A percentile compares a stretch with the other conserved stretches of the same genome.
These are phyloP conservation scores for Coleophora flavipennella DNA, from an alignment of 2,888 invertebrate genomes.

Conservation along the genomic window DNA sequence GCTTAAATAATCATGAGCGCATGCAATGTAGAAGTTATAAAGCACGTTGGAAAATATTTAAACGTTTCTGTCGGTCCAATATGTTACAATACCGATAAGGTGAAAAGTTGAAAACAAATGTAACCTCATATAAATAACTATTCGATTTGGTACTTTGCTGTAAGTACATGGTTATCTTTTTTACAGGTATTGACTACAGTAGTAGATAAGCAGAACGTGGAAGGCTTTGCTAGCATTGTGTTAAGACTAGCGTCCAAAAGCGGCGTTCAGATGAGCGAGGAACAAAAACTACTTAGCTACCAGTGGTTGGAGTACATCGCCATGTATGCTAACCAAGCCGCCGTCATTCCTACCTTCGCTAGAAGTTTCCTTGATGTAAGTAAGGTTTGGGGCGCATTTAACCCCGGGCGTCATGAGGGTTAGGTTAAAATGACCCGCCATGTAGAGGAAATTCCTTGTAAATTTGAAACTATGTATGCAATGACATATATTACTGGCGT, in stretches of 20 bases:
- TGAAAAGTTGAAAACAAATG: constrained; percentile 18
- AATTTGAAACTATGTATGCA: too few species aligned
- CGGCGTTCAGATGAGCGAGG: constrained; percentile 41
- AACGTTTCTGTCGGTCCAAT: constrained; percentile 63
- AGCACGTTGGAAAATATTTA: constrained; percentile 68
- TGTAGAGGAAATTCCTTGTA: too few species aligned
- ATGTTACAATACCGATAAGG: constrained; percentile 69
- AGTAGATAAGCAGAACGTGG: constrained; percentile 49
- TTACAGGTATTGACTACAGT: constrained; percentile 64
- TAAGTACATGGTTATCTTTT: too few species aligned
- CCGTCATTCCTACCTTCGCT: constrained; percentile 45
- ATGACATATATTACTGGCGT: too few species aligned
- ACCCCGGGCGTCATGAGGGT: too few species aligned
- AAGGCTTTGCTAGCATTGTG: constrained; percentile 70
- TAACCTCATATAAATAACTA: background rate
- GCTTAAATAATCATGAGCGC: constrained; percentile 40
- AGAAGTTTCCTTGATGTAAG: constrained; percentile 66
- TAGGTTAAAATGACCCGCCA: too few species aligned
- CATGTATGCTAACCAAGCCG: constrained; percentile 66
- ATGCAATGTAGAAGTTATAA: constrained; percentile 52
- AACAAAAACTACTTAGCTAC: constrained; percentile 57
- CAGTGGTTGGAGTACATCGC: constrained; percentile 81
- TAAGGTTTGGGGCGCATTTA: too few species aligned
- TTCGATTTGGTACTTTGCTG: too few species aligned
- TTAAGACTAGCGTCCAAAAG: constrained; percentile 56